Base-by-base conservation (phyloP, 2,113 vertebrate species). In the Shinisaurus crocodilurus region DNA sequence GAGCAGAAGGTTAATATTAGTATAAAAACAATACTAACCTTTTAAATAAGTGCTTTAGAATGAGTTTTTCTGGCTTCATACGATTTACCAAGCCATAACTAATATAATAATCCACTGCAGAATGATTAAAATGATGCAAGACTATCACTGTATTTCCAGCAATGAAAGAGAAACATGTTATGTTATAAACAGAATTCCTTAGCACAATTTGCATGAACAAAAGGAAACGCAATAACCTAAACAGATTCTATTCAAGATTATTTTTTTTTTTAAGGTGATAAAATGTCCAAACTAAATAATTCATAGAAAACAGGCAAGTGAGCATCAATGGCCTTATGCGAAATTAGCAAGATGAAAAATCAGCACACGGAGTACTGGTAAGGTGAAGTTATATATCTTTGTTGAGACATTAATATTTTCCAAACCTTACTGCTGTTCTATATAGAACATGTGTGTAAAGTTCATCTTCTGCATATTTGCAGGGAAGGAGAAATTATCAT, bases 321-420 rank as follows among this genome's bases (percentile, higher is more conserved):
- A 54, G 1, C 5, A 67, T 85, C 74, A 40, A 92, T 37, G n/a
- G 40, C 9, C n/a, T 82, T 25, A 0, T 45, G 3, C 54, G 50
- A 34, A 81, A n/a, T 77, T 90, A 54, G 76, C 10, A 82, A 2
- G 18, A 15, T 72, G 87, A 67, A 91, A 86, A 0, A 43, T 92
- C 87, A 91, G 90, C 88, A 75, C 4, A 89, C 8, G n/a, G 0
- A 70, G 43, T 12, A 79, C 18, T 4, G 29, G 12, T 87, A 1
- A 0, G 1, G 70, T 37, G 9, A 88, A 79, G 27, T 67, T 65
- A 69, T 93, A 43, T 34, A 93, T 79, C 57, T 90, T 86, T 60
- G 80, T 90, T 20, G 32, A 40, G 77, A 75, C 29, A 77, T 82
- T 82, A 60, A 82, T 94, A 34, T 81, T 79, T 92, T 10, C 37